Percentiles rank a stretch among this genome's conserved stretches.
These are phyloP conservation scores for Alectoris magna DNA, from an alignment of 2,797 vertebrate genomes.

Conservation along the genomic window DNA sequence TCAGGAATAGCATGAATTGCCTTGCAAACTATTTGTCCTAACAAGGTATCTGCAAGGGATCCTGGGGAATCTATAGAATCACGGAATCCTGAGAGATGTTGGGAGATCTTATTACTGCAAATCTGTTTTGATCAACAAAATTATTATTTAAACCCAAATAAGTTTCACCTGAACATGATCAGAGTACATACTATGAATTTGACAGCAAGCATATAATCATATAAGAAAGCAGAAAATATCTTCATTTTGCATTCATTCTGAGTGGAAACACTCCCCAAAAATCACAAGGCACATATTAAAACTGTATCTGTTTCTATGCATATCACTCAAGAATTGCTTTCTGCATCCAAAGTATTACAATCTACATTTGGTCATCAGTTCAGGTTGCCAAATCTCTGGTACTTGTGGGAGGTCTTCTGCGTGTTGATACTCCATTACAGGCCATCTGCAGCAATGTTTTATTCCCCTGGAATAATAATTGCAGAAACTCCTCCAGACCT, in stretches of 20 bases:
- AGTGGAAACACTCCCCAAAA: not conserved
- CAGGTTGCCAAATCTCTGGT: not conserved
- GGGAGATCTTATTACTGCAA: not conserved
- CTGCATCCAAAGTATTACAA: not conserved
- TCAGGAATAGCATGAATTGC: not conserved
- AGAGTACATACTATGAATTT: not conserved
- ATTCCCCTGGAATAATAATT: constrained; percentile 29
- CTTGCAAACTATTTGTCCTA: not conserved
- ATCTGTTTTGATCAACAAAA: not conserved
- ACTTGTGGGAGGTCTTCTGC: not conserved
- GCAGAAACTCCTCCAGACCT: constrained; percentile 48
- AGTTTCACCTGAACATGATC: not conserved
- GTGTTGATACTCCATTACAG: not conserved
- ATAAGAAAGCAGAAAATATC: not conserved
- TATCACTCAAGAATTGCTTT: not conserved
- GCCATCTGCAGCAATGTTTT: not conserved
- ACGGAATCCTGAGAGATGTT: not conserved
- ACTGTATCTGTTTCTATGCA: not conserved
- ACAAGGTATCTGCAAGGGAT: not conserved
- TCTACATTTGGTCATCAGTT: not conserved
- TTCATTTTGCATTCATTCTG: not conserved
- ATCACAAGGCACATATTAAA: not conserved
- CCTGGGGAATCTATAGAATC: not conserved
- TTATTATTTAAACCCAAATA: not conserved
- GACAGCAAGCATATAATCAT: not conserved